A percentile compares a stretch with the other conserved stretches of the same genome.
Conservation (phyloP, 1,140 invertebrate genomes). For the Bombus breviceps region DNA sequence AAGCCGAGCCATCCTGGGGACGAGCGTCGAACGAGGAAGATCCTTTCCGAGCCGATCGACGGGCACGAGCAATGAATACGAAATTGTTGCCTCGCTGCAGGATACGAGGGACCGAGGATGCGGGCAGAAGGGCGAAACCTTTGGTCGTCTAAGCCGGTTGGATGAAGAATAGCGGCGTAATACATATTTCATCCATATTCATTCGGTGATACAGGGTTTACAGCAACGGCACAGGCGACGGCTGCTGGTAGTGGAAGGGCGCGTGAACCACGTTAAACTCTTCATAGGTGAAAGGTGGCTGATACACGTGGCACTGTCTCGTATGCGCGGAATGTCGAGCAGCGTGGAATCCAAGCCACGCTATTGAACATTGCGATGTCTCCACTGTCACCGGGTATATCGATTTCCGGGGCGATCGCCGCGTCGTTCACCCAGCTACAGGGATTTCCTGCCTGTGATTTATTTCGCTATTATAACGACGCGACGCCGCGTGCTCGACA, state of each 20-base stretch:
- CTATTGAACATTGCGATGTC: slow-evolving; percentile 58
- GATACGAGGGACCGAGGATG: not conserved
- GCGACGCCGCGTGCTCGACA: not conserved
- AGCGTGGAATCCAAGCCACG: slow-evolving; percentile 50
- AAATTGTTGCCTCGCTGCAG: slow-evolving; percentile 47
- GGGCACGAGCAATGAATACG: slow-evolving; percentile 64
- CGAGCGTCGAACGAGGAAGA: not conserved
- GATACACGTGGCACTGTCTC: slow-evolving; percentile 45
- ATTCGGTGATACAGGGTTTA: slow-evolving; percentile 44
- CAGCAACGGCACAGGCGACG: not conserved
- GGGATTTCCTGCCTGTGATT: slow-evolving; percentile 48
- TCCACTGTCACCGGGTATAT: slow-evolving; percentile 47
- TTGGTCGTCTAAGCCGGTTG: slow-evolving; percentile 48
- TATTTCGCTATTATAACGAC: slow-evolving; percentile 27
- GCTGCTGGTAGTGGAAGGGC: not conserved
- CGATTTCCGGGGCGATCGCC: slow-evolving; percentile 52
- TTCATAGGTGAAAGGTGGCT: slow-evolving; percentile 45
- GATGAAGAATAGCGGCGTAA: slow-evolving; percentile 59
- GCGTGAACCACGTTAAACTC: slow-evolving; percentile 51
- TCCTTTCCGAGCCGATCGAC: slow-evolving; percentile 57
- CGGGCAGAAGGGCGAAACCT: slow-evolving; percentile 23
- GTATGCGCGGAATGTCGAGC: slow-evolving; percentile 52
- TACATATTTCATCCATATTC: slow-evolving; percentile 67
- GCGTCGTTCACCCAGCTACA: slow-evolving; percentile 16
- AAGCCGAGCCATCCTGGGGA: not conserved